Conservation (phyloP, 1,140 invertebrate species). For the Pseudomyrmex sp. region DNA sequence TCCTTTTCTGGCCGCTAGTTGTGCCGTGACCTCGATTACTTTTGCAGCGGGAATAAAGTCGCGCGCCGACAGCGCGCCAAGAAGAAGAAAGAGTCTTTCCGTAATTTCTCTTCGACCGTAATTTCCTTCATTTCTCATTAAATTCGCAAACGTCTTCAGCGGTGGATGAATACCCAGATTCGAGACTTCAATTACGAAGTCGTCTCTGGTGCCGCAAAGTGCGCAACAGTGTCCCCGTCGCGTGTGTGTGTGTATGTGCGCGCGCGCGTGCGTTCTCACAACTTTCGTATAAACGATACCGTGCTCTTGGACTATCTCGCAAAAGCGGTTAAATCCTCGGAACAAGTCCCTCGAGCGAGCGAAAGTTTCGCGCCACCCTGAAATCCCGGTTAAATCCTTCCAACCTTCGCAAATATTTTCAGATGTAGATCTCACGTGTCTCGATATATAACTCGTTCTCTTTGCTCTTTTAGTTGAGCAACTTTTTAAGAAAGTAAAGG, state of each 20-base stretch:
- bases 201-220: constrained; percentile 33
- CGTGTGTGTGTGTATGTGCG: no score
- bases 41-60: constrained; percentile 17
- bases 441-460: not conserved
- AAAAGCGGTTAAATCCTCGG: constrained; percentile 50
- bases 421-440: not conserved
- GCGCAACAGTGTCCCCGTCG: constrained; percentile 40
- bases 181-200: constrained; percentile 55
- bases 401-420: constrained; percentile 38
- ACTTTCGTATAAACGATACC: constrained; percentile 51
- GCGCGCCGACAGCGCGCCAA: not conserved
- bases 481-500: not conserved
- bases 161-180: constrained; percentile 37
- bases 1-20: not conserved
- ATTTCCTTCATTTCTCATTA: constrained; percentile 64
- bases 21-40: constrained; percentile 44
- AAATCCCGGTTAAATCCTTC: constrained; percentile 30
- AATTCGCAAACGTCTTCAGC: constrained; percentile 62
- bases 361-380: constrained; percentile 35
- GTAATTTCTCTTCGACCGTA: constrained; percentile 13
- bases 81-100: constrained; percentile 4
- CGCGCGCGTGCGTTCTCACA: not conserved
- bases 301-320: constrained; percentile 40
- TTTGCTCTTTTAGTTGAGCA: no score
- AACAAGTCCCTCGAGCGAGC: constrained; percentile 45